phyloP scores from a whole-genome alignment of 1,140 invertebrate species.

The Bathynomus jamesi region DNA sequence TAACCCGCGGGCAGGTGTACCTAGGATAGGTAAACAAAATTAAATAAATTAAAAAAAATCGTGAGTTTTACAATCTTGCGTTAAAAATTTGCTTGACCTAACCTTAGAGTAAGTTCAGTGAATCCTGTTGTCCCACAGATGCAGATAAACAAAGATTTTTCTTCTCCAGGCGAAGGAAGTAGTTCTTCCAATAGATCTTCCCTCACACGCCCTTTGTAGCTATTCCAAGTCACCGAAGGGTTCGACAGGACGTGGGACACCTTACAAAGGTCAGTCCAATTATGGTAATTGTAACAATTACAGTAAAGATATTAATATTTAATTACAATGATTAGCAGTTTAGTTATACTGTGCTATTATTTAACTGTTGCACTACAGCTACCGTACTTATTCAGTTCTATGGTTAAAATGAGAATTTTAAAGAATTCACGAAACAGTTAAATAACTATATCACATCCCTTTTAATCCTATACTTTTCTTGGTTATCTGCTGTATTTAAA shows the following conservation, averaged over 20 bases:
- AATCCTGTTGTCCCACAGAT: conserved; percentile 23
- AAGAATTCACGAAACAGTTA: too few species aligned
- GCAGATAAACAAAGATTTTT: neutral
- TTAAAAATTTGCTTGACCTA: too few species aligned
- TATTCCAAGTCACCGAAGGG: neutral
- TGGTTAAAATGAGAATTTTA: too few species aligned
- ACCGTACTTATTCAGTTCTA: too few species aligned
- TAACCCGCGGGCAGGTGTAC: too few species aligned
- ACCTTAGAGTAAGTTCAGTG: conserved; percentile 5
- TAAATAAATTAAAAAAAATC: too few species aligned
- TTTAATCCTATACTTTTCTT: too few species aligned
- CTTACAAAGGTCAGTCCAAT: neutral
- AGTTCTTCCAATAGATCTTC: conserved; percentile 13
- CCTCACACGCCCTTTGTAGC: conserved; percentile 14
- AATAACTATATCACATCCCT: too few species aligned
- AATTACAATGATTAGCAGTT: neutral
- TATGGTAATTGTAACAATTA: neutral
- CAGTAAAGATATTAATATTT: neutral
- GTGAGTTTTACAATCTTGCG: too few species aligned
- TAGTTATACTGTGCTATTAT: neutral
- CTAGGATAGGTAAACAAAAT: too few species aligned
- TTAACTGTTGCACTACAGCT: too few species aligned
- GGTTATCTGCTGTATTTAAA: too few species aligned
- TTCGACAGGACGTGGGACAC: conserved; percentile 22
- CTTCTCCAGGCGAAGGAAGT: neutral